A percentile compares a stretch with the other conserved stretches of the same genome.
phyloP scores from a whole-genome alignment of 1,140 invertebrate genomes.

The Hyles euphorbiae region DNA sequence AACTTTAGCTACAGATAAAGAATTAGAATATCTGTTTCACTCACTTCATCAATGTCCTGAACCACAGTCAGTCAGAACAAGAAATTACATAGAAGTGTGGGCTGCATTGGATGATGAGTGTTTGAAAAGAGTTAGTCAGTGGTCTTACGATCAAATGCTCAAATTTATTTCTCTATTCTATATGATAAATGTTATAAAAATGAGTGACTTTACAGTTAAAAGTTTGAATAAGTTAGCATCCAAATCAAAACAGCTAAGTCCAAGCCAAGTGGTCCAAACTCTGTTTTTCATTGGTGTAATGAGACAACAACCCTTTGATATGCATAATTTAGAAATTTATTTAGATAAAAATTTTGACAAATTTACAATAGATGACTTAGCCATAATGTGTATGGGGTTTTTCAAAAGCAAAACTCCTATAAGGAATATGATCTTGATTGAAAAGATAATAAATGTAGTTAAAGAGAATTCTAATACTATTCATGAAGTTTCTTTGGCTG shows the following conservation, averaged over 20 bases:
- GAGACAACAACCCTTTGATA: slow-evolving; percentile 61
- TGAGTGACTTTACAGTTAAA: slow-evolving; percentile 61
- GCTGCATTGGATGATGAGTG: slow-evolving; percentile 76
- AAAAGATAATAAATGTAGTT: slow-evolving; percentile 66
- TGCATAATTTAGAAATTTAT: slow-evolving; percentile 77
- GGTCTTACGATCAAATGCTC: slow-evolving; percentile 65
- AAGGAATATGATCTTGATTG: slow-evolving; percentile 58
- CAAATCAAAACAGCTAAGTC: slow-evolving; percentile 69
- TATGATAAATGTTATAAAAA: slow-evolving; percentile 55
- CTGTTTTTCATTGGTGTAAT: slow-evolving; percentile 74
- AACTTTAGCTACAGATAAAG: slow-evolving; percentile 60
- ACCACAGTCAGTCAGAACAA: slow-evolving; percentile 52
- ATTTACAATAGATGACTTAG: slow-evolving; percentile 76
- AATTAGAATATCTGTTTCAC: slow-evolving; percentile 63
- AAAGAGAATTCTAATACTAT: slow-evolving; percentile 53
- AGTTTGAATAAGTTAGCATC: slow-evolving; percentile 67
- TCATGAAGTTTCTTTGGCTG: slow-evolving; percentile 73
- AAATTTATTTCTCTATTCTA: slow-evolving; percentile 72
- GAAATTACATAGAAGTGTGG: slow-evolving; percentile 76
- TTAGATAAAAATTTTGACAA: slow-evolving; percentile 61
- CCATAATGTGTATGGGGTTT: slow-evolving; percentile 77
- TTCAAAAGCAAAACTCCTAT: slow-evolving; percentile 78
- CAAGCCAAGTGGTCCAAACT: slow-evolving; percentile 73
- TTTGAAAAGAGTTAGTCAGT: slow-evolving; percentile 52
- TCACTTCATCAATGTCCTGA: slow-evolving; percentile 59